Conservation (phyloP, 2,113 vertebrate genomes). For the Seriola aureovittata region DNA sequence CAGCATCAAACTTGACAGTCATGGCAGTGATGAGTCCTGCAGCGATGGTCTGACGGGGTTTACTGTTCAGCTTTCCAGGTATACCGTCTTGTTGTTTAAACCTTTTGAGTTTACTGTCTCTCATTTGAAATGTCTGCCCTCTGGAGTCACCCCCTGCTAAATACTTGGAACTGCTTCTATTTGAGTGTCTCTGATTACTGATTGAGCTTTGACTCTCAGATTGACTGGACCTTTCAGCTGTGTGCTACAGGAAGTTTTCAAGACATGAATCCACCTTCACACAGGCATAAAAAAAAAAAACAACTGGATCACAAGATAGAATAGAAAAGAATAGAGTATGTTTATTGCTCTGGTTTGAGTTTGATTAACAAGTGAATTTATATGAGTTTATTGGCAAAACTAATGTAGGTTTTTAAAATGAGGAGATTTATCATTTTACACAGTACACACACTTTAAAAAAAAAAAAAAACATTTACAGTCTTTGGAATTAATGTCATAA, state of each 20-base stretch:
- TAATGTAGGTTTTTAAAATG: background rate
- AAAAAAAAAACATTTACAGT: background rate
- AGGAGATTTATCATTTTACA: constrained; percentile 1
- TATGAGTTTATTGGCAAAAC: background rate
- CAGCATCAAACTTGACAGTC: background rate
- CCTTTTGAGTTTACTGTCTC: background rate
- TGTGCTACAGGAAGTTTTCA: too few relatives aligned
- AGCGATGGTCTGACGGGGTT: background rate
- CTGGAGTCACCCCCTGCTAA: background rate
- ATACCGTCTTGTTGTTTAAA: background rate
- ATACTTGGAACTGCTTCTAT: background rate
- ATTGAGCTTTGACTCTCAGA: background rate
- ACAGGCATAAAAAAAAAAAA: background rate
- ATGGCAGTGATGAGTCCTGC: background rate
- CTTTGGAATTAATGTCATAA: background rate
- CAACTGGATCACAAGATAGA: background rate
- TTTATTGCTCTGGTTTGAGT: constrained; percentile 38
- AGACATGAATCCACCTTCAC: background rate
- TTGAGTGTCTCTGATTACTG: background rate
- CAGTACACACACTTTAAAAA: background rate
- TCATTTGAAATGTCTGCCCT: background rate
- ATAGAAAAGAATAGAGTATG: constrained; percentile 38
- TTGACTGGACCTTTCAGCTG: too few relatives aligned
- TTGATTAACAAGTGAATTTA: background rate
- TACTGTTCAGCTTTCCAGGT: background rate